Evolutionary conservation across 2,888 invertebrate genomes (phyloP).

Genomic region (Netelia melanura): DNA sequence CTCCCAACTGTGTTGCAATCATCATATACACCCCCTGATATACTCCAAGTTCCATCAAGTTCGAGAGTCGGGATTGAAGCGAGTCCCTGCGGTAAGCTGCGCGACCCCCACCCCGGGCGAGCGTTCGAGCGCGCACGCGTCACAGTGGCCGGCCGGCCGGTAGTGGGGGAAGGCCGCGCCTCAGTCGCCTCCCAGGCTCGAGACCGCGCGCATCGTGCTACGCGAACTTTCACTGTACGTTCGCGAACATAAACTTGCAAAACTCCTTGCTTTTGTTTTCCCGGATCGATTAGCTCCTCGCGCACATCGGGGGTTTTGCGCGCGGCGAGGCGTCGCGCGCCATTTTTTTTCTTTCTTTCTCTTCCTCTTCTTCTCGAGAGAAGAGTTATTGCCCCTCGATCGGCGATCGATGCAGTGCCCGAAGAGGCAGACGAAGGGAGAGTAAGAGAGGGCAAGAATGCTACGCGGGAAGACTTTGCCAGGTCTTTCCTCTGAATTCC

Average conservation of each 20-base stretch:
- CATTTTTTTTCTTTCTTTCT: conserved; percentile 27
- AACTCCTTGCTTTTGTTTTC: conserved; percentile 52
- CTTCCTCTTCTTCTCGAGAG: background rate
- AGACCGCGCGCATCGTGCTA: background rate
- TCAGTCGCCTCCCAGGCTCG: too few species aligned
- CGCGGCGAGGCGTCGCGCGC: conserved; percentile 31
- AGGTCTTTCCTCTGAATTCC: conserved; percentile 13
- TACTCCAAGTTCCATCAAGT: conserved; percentile 18
- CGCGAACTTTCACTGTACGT: conserved; percentile 9
- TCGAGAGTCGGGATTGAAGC: background rate
- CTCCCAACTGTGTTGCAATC: conserved; percentile 40
- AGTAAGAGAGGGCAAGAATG: background rate
- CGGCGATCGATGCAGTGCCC: conserved; percentile 43
- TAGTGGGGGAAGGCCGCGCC: too few species aligned
- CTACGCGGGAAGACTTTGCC: background rate
- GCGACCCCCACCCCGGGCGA: conserved; percentile 51
- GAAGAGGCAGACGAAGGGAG: background rate
- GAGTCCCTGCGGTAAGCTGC: background rate
- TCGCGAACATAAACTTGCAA: background rate
- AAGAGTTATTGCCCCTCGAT: conserved; percentile 55
- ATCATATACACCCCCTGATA: conserved; percentile 21
- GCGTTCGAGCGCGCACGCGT: conserved; percentile 20
- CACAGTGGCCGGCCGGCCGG: conserved; percentile 1
- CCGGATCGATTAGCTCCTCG: conserved; percentile 64
- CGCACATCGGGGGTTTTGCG: conserved; percentile 55